A percentile compares a stretch with the other conserved stretches of the same genome.
phyloP scores from a whole-genome alignment of 2,888 invertebrate species.

The Seira musarum region DNA sequence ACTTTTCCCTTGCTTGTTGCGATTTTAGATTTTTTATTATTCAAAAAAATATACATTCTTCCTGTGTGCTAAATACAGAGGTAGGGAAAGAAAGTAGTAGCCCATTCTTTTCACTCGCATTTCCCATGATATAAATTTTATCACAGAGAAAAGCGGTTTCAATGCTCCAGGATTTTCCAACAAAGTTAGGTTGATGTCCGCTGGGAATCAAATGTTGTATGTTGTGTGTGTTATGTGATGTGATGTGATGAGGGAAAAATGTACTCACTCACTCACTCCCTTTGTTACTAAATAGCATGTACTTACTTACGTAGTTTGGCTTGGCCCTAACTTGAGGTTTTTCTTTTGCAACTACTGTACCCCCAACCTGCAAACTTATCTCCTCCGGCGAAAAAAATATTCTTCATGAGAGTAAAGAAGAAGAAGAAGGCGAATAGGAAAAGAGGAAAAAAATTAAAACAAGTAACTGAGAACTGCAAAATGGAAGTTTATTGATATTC shows the following conservation, averaged over 20 bases:
- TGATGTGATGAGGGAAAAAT: background rate
- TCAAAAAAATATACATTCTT: no score
- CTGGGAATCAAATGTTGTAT: constrained; percentile 1
- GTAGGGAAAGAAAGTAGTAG: no score
- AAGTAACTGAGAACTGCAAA: no score
- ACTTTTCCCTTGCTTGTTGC: background rate
- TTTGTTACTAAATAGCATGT: no score
- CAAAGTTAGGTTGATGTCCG: background rate
- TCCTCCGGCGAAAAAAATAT: background rate
- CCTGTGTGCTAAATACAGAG: constrained; percentile 45
- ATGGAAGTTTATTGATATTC: background rate
- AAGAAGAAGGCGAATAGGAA: no score
- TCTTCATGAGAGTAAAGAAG: background rate
- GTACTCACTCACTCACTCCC: no score
- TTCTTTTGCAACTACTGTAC: background rate
- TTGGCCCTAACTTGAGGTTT: background rate
- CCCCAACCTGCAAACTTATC: background rate
- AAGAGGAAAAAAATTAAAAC: background rate
- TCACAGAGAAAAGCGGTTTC: background rate
- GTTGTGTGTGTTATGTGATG: no score
- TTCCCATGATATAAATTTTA: constrained; percentile 35
- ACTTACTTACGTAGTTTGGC: no score
- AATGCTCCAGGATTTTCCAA: constrained; percentile 1
- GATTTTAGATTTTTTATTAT: background rate
- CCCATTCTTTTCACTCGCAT: no score